Evolutionary conservation across 2,888 invertebrate genomes (phyloP), one percentile per base, ranked within the genome.

Genomic region (Sphinx pinastri): DNA sequence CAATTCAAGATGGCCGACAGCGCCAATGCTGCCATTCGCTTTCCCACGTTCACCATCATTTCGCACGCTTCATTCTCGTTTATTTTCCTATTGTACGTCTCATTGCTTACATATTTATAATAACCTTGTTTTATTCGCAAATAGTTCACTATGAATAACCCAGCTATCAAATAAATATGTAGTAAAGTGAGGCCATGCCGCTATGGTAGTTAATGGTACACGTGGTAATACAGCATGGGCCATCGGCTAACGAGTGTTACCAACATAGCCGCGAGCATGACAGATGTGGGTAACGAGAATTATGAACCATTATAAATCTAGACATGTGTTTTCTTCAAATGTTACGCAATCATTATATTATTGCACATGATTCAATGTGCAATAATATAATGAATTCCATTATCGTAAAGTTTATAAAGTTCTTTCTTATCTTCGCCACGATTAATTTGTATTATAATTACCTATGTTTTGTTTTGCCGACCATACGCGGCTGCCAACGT

Each of bases 31-130:
- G 87, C 90, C 89, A 91, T 92, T 92, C 93, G 93, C 93, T 93
- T 94, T 93, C 93, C 93, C 93, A 93, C 92, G 92, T 93, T 87
- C 85, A 81, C 84, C 85, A 84, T 82, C 84, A 85, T 85, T 87
- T 84, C 79, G 88, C 87, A 87, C 85, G 87, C 85, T 87, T 88
- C 84, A 84, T 86, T 87, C 86, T 90, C 82, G 81, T 88, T 90
- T 89, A 86, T 88, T 89, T 88, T 88, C 83, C 69, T 82, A 85
- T 89, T 88, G 86, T 86, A 81, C 83, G 83, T 84, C 74, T 79
- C 82, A 84, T 83, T 88, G 81, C 81, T 87, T 86, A 83, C 83
- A 85, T 85, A 88, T 88, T 84, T 83, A 60, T 72, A 71, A 67
- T 51, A 71, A 58, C 54, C 68, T 66, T 71, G 70, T 68, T 67